A percentile compares a stretch with the other conserved stretches of the same genome.
Evolutionary conservation across 2,113 vertebrate species (phyloP).

Genomic region (Hipposideros armiger): DNA sequence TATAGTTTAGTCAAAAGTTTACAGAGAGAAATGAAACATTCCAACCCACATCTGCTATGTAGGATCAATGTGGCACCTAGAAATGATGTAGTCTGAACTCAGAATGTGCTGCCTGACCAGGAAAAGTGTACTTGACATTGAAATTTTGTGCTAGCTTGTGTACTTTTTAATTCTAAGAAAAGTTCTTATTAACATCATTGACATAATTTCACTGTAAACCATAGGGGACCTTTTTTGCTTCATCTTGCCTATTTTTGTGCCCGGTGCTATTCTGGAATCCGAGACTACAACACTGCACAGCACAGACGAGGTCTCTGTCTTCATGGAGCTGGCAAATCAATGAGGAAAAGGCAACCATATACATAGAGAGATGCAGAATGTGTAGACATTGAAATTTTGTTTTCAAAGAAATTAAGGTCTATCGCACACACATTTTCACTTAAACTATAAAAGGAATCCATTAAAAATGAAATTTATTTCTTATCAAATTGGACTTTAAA

Average conservation of each 20-base stretch:
- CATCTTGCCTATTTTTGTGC: not conserved
- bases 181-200: not conserved
- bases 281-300: not conserved
- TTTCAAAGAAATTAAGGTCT: not conserved
- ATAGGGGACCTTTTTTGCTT: not conserved
- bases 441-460: not conserved
- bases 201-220: not conserved
- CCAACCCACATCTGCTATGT: not conserved
- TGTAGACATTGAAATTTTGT: not conserved
- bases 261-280: not conserved
- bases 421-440: not conserved
- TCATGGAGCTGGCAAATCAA: not conserved
- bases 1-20: not conserved
- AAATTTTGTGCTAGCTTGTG: not conserved
- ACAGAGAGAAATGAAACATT: not conserved
- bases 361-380: not conserved
- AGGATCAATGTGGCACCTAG: not conserved
- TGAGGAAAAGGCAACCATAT: not conserved
- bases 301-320: not conserved
- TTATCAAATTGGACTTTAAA: conserved; percentile 29
- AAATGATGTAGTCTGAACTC: not conserved
- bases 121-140: not conserved
- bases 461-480: conserved; percentile 48
- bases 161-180: not conserved
- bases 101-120: not conserved